Percentiles rank a stretch among this genome's conserved stretches.
Conservation (phyloP, 2,888 invertebrate genomes). For the Oeneis ivallda region DNA sequence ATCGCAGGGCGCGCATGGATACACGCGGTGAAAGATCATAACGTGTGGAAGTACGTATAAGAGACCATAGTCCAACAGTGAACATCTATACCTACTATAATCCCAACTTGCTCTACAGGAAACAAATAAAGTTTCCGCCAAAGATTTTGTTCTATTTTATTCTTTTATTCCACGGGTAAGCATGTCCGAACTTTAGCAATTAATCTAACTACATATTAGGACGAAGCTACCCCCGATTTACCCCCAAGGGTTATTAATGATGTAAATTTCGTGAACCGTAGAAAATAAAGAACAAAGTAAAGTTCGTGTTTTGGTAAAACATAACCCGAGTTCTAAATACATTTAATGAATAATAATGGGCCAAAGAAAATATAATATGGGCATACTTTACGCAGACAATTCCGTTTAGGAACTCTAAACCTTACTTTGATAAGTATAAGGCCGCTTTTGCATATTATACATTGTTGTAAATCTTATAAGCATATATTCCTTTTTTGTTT, state of each 20-base stretch:
- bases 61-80: too few relatives aligned
- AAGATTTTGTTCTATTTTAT: conserved; percentile 10
- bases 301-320: neutral
- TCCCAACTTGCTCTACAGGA: neutral
- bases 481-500: too few relatives aligned
- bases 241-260: conserved; percentile 24
- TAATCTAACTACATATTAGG: conserved; percentile 20
- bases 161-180: conserved; percentile 4
- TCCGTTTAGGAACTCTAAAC: too few relatives aligned
- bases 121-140: conserved; percentile 4
- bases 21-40: too few relatives aligned
- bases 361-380: neutral
- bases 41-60: too few relatives aligned
- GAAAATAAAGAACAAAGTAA: conserved; percentile 14
- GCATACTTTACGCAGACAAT: neutral
- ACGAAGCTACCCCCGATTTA: conserved; percentile 13
- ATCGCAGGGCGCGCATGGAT: too few relatives aligned
- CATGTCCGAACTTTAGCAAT: conserved; percentile 19
- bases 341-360: conserved; percentile 13
- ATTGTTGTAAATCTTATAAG: too few relatives aligned
- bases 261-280: conserved; percentile 9
- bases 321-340: neutral
- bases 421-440: too few relatives aligned
- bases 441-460: too few relatives aligned
- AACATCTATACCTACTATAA: too few relatives aligned